Base-by-base conservation (phyloP, 2,888 invertebrate genomes). In the Hymenopus coronatus region DNA sequence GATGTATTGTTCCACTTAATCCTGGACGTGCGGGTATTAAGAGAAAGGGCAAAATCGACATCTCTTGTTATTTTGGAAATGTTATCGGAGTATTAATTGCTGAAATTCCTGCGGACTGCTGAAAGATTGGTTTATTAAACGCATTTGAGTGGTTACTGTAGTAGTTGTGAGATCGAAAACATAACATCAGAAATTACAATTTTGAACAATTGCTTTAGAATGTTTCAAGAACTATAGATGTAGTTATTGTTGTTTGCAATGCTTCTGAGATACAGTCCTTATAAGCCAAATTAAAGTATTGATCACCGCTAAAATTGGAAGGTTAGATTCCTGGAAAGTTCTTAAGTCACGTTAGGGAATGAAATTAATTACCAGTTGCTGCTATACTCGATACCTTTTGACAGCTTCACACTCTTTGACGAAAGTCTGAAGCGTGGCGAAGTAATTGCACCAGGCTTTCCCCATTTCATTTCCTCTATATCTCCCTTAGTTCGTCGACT, bases 1-100 rank as follows among this genome's bases (percentile, higher is more conserved):
- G 87, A 87, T 87, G 87, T 82, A 87, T 82, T 70, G 30, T 82
- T 81, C 82, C 82, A 40, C 87, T 83, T 83, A 83, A 83, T 28
- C 28, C 83, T 83, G 83, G 28, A 28, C 83, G 14, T 83, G 28
- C 83, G 28, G 83, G 83, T 83, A 83, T 28, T 28, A 83, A 28
- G 28, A 28, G 28, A 46, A 12, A 81, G 86, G 9, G 46, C 9
- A n/a, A 40, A 28, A 85, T 46, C 46, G 40, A 85, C 54, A 86
- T 46, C 40, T 85, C 85, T 40, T 70, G 54, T 70, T 70, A 70
- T 70, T 70, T 70, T 85, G 40, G 85, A 54, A 85, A 85, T 27
- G 85, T 85, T 46, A 54, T 54, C 27, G 54, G 27, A 8, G 28
- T 30, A 33, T n/a, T 84, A 33, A 12, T 30, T 33, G 40, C 9